Evolutionary conservation across 2,113 vertebrate genomes (phyloP), one percentile per base, ranked within the genome.

Genomic region (Rafetus swinhoei): DNA sequence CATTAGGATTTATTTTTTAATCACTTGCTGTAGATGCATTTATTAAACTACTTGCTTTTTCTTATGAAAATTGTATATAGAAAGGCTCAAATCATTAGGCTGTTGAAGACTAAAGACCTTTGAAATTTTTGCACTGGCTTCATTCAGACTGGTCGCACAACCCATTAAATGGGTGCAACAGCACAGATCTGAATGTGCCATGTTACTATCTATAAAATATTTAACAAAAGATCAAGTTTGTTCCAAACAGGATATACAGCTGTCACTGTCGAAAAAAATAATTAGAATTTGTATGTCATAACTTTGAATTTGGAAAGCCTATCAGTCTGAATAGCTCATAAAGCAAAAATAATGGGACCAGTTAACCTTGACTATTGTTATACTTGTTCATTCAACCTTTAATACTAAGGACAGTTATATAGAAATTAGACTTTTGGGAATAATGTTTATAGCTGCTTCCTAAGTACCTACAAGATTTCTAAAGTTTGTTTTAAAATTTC

Each of bases 311-410:
- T 56, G 32, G 24, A 81, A 90, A 86, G 54, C 25, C 90, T 95
- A 79, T 21, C 35, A 69, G 32, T 79, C 69, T 72, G 27, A 77
- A 80, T 89, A 86, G 50, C 56, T 89, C 54, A 56, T 82, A 88
- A 83, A 94, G 65, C 54, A 88, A 80, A 80, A 94, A 90, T 93
- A 95, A 93, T 54, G 85, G 69, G 52, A 54, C 15, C 89, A 84
- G 90, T 92, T 87, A 93, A 74, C 82, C 83, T 95, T 94, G 32
- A 56, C 74, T 94, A 19, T 45, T 92, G 88, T 93, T 96, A 53
- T 53, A 84, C 72, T 85, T 81, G 89, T 86, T 94, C 87, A 85
- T 53, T 86, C 74, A 91, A 57, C 60, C 81, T 50, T 95, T 93
- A 81, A 50, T 54, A 81, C 54, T 81, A 85, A 84, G 57, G 60